These are phyloP conservation scores for Ferrisia virgata DNA, from an alignment of 2,888 invertebrate genomes.

Conservation along the genomic window DNA sequence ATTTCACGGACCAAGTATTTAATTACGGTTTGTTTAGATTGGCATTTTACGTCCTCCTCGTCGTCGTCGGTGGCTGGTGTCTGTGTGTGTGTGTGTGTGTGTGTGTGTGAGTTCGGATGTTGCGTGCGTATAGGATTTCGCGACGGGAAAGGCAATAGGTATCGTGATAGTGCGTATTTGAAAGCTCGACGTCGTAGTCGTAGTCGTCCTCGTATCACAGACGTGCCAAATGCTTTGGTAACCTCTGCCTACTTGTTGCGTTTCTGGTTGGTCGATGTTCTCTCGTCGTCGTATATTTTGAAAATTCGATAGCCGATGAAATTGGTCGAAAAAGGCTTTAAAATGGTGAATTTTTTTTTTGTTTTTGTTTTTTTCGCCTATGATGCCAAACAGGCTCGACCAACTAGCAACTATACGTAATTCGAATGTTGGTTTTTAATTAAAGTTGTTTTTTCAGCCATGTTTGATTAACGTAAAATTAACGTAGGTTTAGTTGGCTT, in stretches of 20 bases:
- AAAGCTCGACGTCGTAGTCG: not conserved
- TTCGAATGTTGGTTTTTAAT: not conserved
- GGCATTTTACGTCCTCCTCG: not conserved
- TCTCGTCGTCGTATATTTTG: not conserved
- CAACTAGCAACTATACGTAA: too few species aligned
- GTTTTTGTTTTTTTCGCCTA: too few species aligned
- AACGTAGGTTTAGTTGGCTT: too few species aligned
- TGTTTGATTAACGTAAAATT: too few species aligned
- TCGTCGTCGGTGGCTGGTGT: too few species aligned
- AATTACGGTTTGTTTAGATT: slow-evolving; percentile 7
- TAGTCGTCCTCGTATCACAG: too few species aligned
- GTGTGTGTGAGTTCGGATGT: not conserved
- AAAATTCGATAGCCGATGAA: not conserved
- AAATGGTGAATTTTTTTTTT: not conserved
- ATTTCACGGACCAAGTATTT: not conserved
- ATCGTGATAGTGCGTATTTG: not conserved
- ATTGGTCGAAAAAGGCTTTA: not conserved
- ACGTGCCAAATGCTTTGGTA: not conserved
- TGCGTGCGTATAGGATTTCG: too few species aligned
- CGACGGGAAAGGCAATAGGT: too few species aligned
- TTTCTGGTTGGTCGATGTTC: not conserved
- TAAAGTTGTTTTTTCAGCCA: not conserved
- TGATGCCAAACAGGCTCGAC: too few species aligned
- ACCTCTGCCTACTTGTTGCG: not conserved
- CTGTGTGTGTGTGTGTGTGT: not conserved